These are phyloP conservation scores for Tychaedon coryphoeus DNA, from an alignment of 2,113 vertebrate species.

Conservation along the genomic window DNA sequence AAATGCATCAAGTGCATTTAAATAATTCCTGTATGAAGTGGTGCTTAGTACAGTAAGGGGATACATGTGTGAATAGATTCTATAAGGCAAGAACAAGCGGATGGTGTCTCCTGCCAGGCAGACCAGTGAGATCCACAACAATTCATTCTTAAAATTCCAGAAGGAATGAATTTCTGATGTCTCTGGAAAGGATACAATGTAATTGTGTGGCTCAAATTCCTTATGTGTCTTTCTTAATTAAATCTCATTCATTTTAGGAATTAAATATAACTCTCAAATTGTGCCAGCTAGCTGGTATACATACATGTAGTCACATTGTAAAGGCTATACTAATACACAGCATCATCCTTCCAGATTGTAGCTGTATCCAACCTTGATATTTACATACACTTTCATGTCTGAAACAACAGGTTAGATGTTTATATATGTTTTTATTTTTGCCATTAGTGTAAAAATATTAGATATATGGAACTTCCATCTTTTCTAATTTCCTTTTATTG, in stretches of 20 bases:
- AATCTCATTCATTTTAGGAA: neutral
- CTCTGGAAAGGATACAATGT: neutral
- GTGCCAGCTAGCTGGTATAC: neutral
- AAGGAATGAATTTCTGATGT: neutral
- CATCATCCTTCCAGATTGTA: neutral
- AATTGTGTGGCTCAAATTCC: neutral
- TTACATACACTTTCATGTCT: neutral
- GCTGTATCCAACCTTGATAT: neutral
- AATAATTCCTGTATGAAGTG: neutral
- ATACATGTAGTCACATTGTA: neutral
- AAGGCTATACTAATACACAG: neutral
- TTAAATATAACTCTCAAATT: neutral
- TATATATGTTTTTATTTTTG: neutral
- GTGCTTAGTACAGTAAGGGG: neutral
- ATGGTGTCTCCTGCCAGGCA: neutral
- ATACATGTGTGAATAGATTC: neutral
- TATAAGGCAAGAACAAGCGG: neutral
- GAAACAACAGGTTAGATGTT: neutral
- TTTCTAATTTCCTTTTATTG: neutral
- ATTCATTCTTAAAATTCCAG: constrained; percentile 16
- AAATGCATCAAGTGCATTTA: neutral
- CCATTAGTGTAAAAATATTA: neutral
- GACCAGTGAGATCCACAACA: neutral
- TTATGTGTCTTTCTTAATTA: neutral
- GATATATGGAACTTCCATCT: neutral